These are phyloP conservation scores for Stomatorhinus ivindoensis DNA, from an alignment of 2,113 vertebrate species.

Conservation along the genomic window DNA sequence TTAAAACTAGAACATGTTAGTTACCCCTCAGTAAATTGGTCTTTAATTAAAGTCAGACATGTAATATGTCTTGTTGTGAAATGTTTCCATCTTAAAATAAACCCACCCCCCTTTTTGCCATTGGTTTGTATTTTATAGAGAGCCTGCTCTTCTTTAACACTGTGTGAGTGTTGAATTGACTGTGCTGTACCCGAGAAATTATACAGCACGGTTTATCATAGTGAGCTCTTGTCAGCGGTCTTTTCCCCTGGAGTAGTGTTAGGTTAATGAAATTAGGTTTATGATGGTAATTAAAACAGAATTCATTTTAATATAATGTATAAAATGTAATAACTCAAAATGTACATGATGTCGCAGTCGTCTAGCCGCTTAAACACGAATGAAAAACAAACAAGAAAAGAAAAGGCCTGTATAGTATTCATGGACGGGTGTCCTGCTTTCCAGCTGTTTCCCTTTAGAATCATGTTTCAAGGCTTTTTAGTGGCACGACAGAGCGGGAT, in stretches of 20 bases:
- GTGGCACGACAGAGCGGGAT: background rate
- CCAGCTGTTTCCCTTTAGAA: background rate
- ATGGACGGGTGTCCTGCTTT: background rate
- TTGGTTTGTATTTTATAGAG: background rate
- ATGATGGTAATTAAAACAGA: background rate
- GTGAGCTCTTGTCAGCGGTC: background rate
- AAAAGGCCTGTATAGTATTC: background rate
- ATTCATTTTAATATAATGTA: background rate
- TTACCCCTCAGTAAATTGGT: slow-evolving; percentile 22
- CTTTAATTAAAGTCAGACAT: slow-evolving; percentile 4
- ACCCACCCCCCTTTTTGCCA: slow-evolving; percentile 13
- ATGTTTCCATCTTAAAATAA: slow-evolving; percentile 30
- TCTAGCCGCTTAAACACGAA: background rate
- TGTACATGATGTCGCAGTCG: background rate
- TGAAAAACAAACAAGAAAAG: background rate
- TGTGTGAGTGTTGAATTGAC: background rate
- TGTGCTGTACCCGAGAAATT: background rate
- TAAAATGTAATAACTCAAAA: background rate
- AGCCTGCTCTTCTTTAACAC: background rate
- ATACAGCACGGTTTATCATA: background rate
- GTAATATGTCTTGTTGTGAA: slow-evolving; percentile 22
- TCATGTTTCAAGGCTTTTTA: background rate
- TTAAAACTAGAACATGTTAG: background rate
- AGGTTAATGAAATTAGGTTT: background rate
- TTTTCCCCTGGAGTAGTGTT: background rate